A percentile compares a stretch with the other conserved stretches of the same genome.
phyloP scores from a whole-genome alignment of 1,140 invertebrate genomes.

The Drosophila varians region DNA sequence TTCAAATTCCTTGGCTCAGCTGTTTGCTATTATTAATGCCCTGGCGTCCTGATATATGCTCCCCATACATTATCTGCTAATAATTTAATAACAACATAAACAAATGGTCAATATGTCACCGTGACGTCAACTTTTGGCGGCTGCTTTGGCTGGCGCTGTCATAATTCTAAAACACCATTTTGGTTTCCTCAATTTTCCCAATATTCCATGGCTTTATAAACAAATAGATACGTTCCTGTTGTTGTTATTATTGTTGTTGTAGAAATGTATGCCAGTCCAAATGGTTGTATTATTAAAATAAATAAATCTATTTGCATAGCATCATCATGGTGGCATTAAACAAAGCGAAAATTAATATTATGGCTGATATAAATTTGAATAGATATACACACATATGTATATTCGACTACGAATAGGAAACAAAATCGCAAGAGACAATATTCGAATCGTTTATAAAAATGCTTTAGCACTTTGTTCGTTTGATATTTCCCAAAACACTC shows the following conservation, averaged over 20 bases:
- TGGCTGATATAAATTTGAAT: conserved; percentile 65
- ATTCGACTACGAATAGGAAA: conserved; percentile 19
- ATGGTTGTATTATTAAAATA: conserved; percentile 29
- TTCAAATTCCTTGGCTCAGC: conserved; percentile 18
- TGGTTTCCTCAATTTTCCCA: conserved; percentile 26
- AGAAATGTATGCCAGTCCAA: conserved; percentile 29
- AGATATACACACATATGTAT: neutral
- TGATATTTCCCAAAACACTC: conserved; percentile 8
- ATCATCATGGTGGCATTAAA: conserved; percentile 30
- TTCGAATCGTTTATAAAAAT: conserved; percentile 63
- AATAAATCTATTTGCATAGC: conserved; percentile 70
- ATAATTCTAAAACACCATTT: conserved; percentile 60
- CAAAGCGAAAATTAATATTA: conserved; percentile 54
- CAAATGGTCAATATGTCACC: conserved; percentile 74
- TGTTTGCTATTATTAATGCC: conserved; percentile 40
- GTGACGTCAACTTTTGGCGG: conserved; percentile 66
- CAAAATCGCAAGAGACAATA: conserved; percentile 54
- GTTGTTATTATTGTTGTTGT: conserved; percentile 1
- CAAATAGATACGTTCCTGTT: neutral
- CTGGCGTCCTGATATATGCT: conserved; percentile 33
- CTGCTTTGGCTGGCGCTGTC: conserved; percentile 41
- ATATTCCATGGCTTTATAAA: conserved; percentile 20
- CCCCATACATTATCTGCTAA: conserved; percentile 39
- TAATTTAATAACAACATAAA: conserved; percentile 61
- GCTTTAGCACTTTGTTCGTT: conserved; percentile 28